Conservation (phyloP, 2,888 invertebrate species). For the Plutella xylostella region DNA sequence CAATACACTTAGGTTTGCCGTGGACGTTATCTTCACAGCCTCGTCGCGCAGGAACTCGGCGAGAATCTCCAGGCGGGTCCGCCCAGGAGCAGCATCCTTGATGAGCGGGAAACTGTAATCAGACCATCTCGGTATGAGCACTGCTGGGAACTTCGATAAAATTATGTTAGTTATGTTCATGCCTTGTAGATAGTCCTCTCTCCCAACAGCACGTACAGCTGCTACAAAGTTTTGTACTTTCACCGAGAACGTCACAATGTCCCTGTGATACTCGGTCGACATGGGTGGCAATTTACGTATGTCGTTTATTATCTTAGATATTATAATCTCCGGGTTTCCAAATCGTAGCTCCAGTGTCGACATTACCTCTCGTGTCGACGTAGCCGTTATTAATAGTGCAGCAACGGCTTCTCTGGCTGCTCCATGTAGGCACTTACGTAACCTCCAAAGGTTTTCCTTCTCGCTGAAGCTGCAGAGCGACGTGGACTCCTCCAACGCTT, state of each 20-base stretch:
- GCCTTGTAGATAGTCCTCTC: neutral
- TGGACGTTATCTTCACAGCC: no score
- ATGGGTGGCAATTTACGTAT: constrained; percentile 16
- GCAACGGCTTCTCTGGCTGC: constrained; percentile 20
- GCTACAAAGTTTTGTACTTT: constrained; percentile 19
- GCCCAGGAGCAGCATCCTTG: no score
- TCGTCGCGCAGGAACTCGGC: no score
- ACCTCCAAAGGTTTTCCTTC: constrained; percentile 21
- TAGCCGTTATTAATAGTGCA: constrained; percentile 16
- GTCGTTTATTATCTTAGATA: constrained; percentile 16
- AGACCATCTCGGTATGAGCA: neutral
- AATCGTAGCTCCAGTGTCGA: constrained; percentile 19
- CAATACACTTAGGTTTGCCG: no score
- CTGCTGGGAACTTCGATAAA: neutral
- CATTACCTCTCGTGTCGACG: constrained; percentile 16
- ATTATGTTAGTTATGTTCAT: no score
- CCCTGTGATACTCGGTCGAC: constrained; percentile 16
- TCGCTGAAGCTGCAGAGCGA: constrained; percentile 17
- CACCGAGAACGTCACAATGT: constrained; percentile 18
- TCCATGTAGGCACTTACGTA: constrained; percentile 21
- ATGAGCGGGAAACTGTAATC: no score
- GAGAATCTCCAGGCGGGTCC: no score
- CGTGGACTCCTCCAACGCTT: constrained; percentile 20
- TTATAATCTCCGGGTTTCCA: constrained; percentile 20
- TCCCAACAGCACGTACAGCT: constrained; percentile 13